phyloP scores from a whole-genome alignment of 2,888 invertebrate species.

The Pteria penguin region DNA sequence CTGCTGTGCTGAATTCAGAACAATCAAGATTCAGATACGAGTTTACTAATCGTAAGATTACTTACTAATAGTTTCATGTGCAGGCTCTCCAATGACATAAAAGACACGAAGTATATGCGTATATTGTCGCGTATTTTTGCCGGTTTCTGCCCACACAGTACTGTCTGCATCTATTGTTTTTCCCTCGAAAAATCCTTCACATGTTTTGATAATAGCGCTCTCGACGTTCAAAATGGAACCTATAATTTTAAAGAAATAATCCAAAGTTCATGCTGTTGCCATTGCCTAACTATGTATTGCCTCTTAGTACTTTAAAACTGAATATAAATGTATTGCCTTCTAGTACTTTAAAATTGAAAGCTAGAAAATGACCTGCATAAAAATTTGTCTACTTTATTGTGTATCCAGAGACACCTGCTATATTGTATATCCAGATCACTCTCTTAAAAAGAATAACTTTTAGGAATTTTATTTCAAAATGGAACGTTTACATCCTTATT shows the following conservation, averaged over 20 bases:
- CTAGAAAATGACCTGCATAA: too few species aligned
- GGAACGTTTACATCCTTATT: too few species aligned
- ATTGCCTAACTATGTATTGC: too few species aligned
- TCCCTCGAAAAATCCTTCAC: conserved; percentile 58
- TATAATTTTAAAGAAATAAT: conserved; percentile 36
- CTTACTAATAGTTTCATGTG: conserved; percentile 69
- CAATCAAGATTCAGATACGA: too few species aligned
- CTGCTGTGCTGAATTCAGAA: too few species aligned
- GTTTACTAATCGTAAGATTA: too few species aligned
- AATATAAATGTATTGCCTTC: neutral
- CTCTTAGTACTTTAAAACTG: neutral
- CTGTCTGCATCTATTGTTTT: conserved; percentile 68
- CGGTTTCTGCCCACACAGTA: conserved; percentile 71
- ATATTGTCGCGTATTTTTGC: conserved; percentile 63
- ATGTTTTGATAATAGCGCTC: conserved; percentile 72
- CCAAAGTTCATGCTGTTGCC: neutral
- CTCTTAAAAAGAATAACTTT: too few species aligned
- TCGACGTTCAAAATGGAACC: conserved; percentile 75
- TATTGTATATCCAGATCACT: too few species aligned
- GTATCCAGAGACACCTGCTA: too few species aligned
- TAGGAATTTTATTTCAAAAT: too few species aligned
- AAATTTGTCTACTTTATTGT: too few species aligned
- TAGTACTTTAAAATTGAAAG: too few species aligned
- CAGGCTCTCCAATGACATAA: conserved; percentile 69
- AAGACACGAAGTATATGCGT: conserved; percentile 75